Evolutionary conservation across 2,888 invertebrate genomes (phyloP).

Genomic region (Drosophila mulleri): DNA sequence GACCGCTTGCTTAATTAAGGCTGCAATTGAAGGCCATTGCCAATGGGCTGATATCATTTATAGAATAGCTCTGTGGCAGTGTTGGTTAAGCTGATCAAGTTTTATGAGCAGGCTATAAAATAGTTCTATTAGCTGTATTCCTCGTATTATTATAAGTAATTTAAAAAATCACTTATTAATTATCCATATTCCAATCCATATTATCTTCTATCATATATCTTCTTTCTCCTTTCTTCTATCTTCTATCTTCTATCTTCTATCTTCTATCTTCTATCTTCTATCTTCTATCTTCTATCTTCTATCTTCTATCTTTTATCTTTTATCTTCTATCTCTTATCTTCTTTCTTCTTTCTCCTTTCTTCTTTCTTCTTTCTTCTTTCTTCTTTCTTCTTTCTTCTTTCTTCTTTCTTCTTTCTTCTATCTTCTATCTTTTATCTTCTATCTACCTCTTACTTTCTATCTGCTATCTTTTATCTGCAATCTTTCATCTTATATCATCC

Average conservation of each 20-base stretch:
- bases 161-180: too few species aligned
- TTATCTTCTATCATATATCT: too few species aligned
- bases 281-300: neutral
- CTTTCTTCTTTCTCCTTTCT: too few species aligned
- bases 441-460: too few species aligned
- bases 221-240: too few species aligned
- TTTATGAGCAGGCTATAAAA: too few species aligned
- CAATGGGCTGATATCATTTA: neutral
- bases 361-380: neutral
- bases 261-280: neutral
- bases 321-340: neutral
- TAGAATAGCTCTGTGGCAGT: neutral
- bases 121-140: too few species aligned
- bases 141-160: too few species aligned
- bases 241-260: neutral
- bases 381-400: too few species aligned
- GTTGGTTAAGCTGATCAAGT: too few species aligned
- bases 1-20: neutral
- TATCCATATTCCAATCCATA: too few species aligned
- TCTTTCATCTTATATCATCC: neutral
- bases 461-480: neutral
- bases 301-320: neutral
- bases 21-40: neutral
- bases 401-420: neutral
- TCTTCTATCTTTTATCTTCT: neutral